phyloP scores from a whole-genome alignment of 2,113 vertebrate species.

The Cololabis saira region DNA sequence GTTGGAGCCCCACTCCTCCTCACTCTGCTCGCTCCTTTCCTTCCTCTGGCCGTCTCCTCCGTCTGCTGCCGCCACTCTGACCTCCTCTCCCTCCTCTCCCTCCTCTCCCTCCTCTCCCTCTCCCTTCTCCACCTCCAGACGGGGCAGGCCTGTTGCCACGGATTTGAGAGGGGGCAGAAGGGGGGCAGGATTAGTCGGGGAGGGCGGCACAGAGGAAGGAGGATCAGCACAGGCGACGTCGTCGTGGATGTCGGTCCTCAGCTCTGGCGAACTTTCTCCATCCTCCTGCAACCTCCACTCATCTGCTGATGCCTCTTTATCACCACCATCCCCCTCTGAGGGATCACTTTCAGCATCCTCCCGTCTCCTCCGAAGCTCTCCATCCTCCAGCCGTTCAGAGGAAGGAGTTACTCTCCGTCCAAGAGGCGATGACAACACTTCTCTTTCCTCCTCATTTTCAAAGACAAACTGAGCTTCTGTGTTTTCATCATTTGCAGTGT shows the following conservation, averaged over 20 bases:
- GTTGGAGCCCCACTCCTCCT: conserved; percentile 44
- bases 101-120: conserved; percentile 29
- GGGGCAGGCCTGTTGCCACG: conserved; percentile 70
- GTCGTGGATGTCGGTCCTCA: background rate
- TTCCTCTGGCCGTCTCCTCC: conserved; percentile 35
- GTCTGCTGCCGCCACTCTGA: background rate
- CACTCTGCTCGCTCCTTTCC: conserved; percentile 14
- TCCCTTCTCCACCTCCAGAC: conserved; percentile 40
- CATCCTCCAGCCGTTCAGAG: background rate
- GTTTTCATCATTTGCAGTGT: conserved; percentile 30
- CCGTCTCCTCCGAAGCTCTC: too few species aligned
- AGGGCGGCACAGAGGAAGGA: conserved; percentile 36
- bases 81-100: conserved; percentile 24
- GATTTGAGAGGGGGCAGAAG: conserved; percentile 49
- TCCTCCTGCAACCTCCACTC: background rate
- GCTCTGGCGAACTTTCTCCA: conserved; percentile 19
- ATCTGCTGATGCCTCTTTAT: background rate
- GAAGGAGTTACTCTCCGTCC: background rate
- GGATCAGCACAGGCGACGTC: conserved; percentile 15
- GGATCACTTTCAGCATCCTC: background rate
- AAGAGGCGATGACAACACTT: background rate
- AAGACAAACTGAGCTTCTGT: conserved; percentile 3
- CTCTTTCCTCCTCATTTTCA: background rate
- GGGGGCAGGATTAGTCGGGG: conserved; percentile 70
- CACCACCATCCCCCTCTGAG: background rate